phyloP scores from a whole-genome alignment of 2,113 vertebrate genomes.

The Rhinogobius similis region DNA sequence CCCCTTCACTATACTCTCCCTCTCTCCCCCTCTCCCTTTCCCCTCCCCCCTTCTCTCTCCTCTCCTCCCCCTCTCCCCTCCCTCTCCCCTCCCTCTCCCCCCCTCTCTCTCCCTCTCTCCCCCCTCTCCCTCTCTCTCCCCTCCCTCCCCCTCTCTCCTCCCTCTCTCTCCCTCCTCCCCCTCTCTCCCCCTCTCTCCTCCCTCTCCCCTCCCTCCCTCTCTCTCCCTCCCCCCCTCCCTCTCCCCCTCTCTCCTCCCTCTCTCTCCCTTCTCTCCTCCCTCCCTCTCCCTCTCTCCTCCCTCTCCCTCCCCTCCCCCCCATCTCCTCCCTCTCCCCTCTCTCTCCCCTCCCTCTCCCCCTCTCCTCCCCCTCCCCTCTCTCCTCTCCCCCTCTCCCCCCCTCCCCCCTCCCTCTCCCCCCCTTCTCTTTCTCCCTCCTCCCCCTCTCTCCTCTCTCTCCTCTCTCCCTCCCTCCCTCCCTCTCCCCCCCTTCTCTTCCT shows the following conservation, averaged over 20 bases:
- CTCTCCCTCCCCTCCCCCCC: conserved; percentile 34
- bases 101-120: not conserved
- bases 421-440: too few species aligned
- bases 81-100: conserved; percentile 39
- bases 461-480: conserved; percentile 6
- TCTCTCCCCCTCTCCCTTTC: conserved; percentile 1
- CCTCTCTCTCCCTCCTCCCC: conserved; percentile 29
- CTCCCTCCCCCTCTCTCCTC: conserved; percentile 23
- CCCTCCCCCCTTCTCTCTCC: conserved; percentile 33
- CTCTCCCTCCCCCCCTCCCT: not conserved
- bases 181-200: conserved; percentile 28
- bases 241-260: conserved; percentile 1
- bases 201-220: conserved; percentile 33
- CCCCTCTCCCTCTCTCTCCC: conserved; percentile 34
- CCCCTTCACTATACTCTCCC: not conserved
- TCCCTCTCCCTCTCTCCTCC: not conserved
- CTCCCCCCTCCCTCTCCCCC: not conserved
- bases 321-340: not conserved
- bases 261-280: conserved; percentile 41
- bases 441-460: not conserved
- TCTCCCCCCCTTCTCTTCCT: not conserved
- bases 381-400: conserved; percentile 38
- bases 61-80: not conserved
- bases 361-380: conserved; percentile 16
- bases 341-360: conserved; percentile 41